These are phyloP conservation scores for Crambe crambe DNA, from an alignment of 37 sponge, comb jelly and placozoan species.

Conservation along the genomic window DNA sequence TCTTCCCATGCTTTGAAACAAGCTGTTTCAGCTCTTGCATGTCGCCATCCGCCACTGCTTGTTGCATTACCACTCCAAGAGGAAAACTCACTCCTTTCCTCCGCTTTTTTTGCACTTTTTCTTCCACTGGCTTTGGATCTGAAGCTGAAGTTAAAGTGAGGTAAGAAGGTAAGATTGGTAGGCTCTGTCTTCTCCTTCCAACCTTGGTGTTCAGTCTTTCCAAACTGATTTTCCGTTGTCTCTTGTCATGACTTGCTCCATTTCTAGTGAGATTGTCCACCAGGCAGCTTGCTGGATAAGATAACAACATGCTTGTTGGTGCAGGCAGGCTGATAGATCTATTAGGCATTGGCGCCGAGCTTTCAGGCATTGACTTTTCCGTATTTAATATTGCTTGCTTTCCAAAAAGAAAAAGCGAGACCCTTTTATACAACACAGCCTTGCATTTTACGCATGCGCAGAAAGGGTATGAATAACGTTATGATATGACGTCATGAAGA, in stretches of 20 bases:
- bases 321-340: too few species aligned
- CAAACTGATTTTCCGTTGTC: conserved; percentile 10
- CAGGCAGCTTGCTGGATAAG: conserved; percentile 7
- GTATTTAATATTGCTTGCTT: too few species aligned
- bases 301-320: background rate
- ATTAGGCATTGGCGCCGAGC: too few species aligned
- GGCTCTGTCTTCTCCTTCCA: conserved; percentile 24
- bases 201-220: conserved; percentile 14
- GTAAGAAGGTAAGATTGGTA: conserved; percentile 11
- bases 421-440: too few species aligned
- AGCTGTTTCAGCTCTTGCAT: conserved; percentile 59
- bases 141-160: background rate
- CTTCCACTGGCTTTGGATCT: background rate
- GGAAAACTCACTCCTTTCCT: conserved; percentile 65
- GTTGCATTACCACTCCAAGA: conserved; percentile 57
- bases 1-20: conserved; percentile 28
- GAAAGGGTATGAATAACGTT: too few species aligned
- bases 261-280: conserved; percentile 1
- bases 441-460: too few species aligned
- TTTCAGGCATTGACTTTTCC: too few species aligned
- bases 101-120: conserved; percentile 8
- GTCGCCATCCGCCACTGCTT: conserved; percentile 66
- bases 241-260: background rate
- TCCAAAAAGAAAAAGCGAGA: too few species aligned
- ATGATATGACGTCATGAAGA: too few species aligned